Conservation (phyloP, 1,140 invertebrate genomes). For the Listronotus bonariensis region DNA sequence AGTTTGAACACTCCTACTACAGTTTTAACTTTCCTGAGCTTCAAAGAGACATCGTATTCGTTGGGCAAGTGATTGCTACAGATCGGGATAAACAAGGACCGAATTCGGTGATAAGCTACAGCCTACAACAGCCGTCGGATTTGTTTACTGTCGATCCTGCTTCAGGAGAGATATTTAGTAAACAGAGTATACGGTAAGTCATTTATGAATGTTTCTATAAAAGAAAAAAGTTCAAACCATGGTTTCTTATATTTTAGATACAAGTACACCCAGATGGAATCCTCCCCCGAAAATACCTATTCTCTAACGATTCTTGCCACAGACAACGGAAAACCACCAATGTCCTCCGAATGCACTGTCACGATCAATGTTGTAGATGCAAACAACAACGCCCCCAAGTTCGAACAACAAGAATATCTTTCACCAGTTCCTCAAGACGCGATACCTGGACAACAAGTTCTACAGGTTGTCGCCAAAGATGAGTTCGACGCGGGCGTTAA, state of each 20-base stretch:
- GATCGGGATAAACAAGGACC: slow-evolving; percentile 92
- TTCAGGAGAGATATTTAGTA: slow-evolving; percentile 87
- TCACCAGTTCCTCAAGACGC: slow-evolving; percentile 83
- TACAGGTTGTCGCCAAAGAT: slow-evolving; percentile 77
- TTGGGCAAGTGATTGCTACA: slow-evolving; percentile 85
- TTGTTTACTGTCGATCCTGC: slow-evolving; percentile 89
- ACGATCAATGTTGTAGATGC: slow-evolving; percentile 89
- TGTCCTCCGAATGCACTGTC: slow-evolving; percentile 82
- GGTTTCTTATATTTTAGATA: slow-evolving; percentile 57
- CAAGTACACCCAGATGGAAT: slow-evolving; percentile 74
- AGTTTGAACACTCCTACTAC: slow-evolving; percentile 86
- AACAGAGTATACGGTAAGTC: slow-evolving; percentile 67
- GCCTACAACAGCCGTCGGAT: slow-evolving; percentile 86
- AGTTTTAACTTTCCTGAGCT: slow-evolving; percentile 89
- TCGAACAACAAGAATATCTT: slow-evolving; percentile 74
- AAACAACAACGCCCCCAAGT: slow-evolving; percentile 86
- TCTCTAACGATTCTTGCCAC: slow-evolving; percentile 83
- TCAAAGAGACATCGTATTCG: slow-evolving; percentile 75
- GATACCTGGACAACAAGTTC: slow-evolving; percentile 68
- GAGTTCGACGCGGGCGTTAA: slow-evolving; percentile 82
- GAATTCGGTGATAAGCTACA: slow-evolving; percentile 92
- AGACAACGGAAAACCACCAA: slow-evolving; percentile 90
- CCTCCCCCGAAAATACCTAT: slow-evolving; percentile 87
- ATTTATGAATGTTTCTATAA: background rate
- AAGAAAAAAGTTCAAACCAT: too few relatives aligned